These are phyloP conservation scores for Gobionotothen gibberifrons DNA, from an alignment of 2,797 vertebrate genomes.

Conservation along the genomic window DNA sequence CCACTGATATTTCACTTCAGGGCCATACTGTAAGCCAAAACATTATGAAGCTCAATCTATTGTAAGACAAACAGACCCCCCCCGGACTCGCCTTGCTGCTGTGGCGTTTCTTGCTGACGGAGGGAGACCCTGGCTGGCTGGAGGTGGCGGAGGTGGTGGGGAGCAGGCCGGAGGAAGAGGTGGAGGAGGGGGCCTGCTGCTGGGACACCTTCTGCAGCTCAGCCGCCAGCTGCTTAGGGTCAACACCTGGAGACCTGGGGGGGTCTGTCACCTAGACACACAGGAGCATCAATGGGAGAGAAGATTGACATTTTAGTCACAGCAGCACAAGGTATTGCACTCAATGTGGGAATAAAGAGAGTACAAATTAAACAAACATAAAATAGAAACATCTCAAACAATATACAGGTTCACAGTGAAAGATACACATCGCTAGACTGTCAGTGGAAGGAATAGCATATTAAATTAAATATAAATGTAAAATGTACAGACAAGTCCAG, in stretches of 20 bases:
- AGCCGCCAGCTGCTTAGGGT: conserved; percentile 95
- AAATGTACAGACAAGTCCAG: no score
- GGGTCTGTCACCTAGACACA: conserved; percentile 88
- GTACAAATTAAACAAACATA: no score
- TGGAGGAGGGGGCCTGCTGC: conserved; percentile 87
- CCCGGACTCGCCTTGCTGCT: conserved; percentile 80
- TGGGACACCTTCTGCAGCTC: conserved; percentile 97
- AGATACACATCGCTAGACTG: no score
- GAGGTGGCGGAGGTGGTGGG: conserved; percentile 89
- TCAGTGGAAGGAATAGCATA: no score
- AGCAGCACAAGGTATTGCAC: no score
- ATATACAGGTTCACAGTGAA: no score
- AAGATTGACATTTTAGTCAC: no score
- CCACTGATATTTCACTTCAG: background rate
- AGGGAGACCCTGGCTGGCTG: conserved; percentile 96
- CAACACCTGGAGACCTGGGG: conserved; percentile 94
- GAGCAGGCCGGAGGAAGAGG: conserved; percentile 80
- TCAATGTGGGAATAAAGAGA: no score
- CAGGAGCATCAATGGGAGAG: background rate
- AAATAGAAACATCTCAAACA: no score
- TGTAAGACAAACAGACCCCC: background rate
- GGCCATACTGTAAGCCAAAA: background rate
- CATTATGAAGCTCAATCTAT: background rate
- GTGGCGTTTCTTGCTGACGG: conserved; percentile 96
- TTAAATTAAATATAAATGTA: no score